These are phyloP conservation scores for Epinotia brunnichana DNA, from an alignment of 2,888 invertebrate species.

Conservation along the genomic window DNA sequence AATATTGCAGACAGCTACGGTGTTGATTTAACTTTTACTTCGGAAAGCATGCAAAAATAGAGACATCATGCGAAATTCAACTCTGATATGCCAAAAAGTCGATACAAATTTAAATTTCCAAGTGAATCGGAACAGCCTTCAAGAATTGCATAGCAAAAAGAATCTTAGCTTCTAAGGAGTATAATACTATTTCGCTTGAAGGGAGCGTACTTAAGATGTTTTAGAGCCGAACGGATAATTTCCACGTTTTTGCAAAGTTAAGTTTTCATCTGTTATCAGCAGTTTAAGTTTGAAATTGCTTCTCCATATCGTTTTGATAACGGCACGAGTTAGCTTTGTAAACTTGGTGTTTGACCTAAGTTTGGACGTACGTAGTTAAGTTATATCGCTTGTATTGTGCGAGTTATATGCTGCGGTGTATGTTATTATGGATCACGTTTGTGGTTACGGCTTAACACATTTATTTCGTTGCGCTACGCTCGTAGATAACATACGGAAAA, in stretches of 20 bases:
- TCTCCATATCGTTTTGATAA: slow-evolving; percentile 21
- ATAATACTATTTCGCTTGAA: background rate
- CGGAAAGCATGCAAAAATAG: slow-evolving; percentile 10
- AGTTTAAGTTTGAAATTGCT: slow-evolving; percentile 26
- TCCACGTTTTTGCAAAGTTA: slow-evolving; percentile 33
- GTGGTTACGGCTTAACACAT: background rate
- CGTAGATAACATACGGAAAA: no score
- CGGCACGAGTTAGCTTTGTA: slow-evolving; percentile 28
- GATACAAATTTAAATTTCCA: background rate
- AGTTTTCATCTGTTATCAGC: slow-evolving; percentile 24
- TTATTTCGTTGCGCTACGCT: background rate
- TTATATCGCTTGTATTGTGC: slow-evolving; percentile 21
- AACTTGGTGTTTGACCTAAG: slow-evolving; percentile 22
- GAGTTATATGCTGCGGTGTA: background rate
- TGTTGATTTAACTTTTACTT: slow-evolving; percentile 36
- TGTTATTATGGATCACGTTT: background rate
- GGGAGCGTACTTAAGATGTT: background rate
- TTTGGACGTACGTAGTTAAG: slow-evolving; percentile 13
- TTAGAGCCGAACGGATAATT: slow-evolving; percentile 7
- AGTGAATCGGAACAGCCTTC: background rate
- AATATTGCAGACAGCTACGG: slow-evolving; percentile 10
- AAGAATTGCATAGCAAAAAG: background rate
- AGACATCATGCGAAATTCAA: background rate
- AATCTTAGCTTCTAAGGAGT: background rate
- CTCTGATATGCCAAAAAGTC: background rate